Evolutionary conservation across 2,113 vertebrate species (phyloP).

Genomic region (Argyrosomus japonicus): DNA sequence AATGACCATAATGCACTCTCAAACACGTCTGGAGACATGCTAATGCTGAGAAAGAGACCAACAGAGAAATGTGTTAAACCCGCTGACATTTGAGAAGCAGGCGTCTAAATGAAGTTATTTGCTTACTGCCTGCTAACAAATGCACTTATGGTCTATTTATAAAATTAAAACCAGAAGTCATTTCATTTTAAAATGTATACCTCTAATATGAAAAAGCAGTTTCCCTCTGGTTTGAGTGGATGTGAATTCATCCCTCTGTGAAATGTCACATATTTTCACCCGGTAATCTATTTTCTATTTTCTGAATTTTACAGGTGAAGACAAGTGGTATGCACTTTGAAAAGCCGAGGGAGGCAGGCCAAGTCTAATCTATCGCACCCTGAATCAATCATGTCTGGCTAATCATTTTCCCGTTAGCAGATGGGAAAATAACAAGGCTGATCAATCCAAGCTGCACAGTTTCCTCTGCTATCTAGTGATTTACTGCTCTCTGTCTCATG

Average conservation of each 20-base stretch:
- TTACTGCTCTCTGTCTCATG: conserved; percentile 72
- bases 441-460: conserved; percentile 72
- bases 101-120: conserved; percentile 49
- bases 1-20: conserved; percentile 78
- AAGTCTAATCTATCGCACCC: conserved; percentile 54
- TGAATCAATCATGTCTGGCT: conserved; percentile 73
- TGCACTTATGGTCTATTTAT: not conserved
- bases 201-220: too few relatives aligned
- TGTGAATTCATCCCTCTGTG: not conserved
- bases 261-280: not conserved
- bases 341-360: conserved; percentile 25
- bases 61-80: conserved; percentile 46
- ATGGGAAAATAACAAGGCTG: conserved; percentile 77
- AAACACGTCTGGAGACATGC: conserved; percentile 71
- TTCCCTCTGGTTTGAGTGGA: not conserved
- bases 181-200: not conserved
- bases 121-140: conserved; percentile 4
- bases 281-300: not conserved
- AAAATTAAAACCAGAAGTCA: not conserved
- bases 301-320: not conserved
- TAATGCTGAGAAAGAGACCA: conserved; percentile 57
- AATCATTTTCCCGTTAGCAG: conserved; percentile 77
- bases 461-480: conserved; percentile 73
- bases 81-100: conserved; percentile 62
- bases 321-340: conserved; percentile 4